phyloP scores from a whole-genome alignment of 2,113 vertebrate species.

The Varanus komodoensis region DNA sequence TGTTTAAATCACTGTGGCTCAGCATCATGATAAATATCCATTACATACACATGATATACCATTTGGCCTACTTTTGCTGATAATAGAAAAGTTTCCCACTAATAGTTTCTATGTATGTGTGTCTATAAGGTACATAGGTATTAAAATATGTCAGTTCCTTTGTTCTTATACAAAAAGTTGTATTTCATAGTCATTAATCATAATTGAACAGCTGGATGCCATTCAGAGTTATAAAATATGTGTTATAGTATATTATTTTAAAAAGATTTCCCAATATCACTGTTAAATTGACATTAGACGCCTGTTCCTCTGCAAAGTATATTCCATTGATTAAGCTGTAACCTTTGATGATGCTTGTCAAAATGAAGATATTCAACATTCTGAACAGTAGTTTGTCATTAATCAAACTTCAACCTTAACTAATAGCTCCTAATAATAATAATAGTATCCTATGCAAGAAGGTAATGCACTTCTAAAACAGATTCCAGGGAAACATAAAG shows the following conservation, averaged over 20 bases:
- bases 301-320: neutral
- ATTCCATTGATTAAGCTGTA: conserved; percentile 26
- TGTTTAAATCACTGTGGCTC: neutral
- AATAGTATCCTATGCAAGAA: neutral
- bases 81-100: neutral
- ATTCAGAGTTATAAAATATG: neutral
- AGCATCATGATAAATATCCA: conserved; percentile 3
- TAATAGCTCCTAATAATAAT: neutral
- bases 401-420: neutral
- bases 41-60: neutral
- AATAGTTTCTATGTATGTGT: neutral
- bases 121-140: neutral
- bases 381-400: conserved; percentile 1
- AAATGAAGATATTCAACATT: neutral
- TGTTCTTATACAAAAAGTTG: too few relatives aligned
- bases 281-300: neutral
- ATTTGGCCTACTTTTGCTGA: neutral
- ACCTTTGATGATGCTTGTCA: conserved; percentile 17
- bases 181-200: neutral
- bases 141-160: too few relatives aligned
- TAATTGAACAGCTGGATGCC: neutral
- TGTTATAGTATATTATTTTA: neutral
- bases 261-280: neutral
- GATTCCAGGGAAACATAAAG: conserved; percentile 1
- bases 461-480: conserved; percentile 5